phyloP scores from a whole-genome alignment of 1,140 invertebrate species.

The Drosophila carrolli region DNA sequence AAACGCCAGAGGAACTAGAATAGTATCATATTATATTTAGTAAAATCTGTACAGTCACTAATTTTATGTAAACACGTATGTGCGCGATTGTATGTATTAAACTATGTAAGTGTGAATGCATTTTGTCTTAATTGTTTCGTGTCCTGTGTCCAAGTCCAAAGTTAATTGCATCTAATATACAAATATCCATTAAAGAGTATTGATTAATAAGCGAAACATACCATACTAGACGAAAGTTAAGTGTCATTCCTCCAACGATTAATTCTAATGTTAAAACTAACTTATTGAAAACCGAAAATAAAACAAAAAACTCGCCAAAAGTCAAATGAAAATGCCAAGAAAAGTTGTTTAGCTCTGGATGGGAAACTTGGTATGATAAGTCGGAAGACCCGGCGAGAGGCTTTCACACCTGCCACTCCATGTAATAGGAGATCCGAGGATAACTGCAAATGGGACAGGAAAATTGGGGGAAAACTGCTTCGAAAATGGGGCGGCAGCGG shows the following conservation, averaged over 20 bases:
- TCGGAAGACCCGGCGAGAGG: conserved; percentile 45
- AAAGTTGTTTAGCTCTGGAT: conserved; percentile 8
- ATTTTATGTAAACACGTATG: conserved; percentile 32
- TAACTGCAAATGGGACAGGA: background rate
- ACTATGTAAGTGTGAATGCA: conserved; percentile 25
- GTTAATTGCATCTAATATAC: conserved; percentile 46
- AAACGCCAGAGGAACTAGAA: conserved; percentile 21
- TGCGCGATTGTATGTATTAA: conserved; percentile 8
- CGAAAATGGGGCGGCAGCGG: conserved; percentile 5
- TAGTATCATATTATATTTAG: conserved; percentile 51
- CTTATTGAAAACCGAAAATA: conserved; percentile 62
- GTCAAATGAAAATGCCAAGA: conserved; percentile 41
- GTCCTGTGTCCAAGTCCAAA: conserved; percentile 51
- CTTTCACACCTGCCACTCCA: conserved; percentile 42
- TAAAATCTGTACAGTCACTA: conserved; percentile 68
- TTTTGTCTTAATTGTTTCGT: conserved; percentile 70
- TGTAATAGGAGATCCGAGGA: conserved; percentile 15
- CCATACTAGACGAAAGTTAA: conserved; percentile 30
- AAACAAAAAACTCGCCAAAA: conserved; percentile 55
- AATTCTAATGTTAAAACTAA: conserved; percentile 74
- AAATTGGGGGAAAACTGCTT: background rate
- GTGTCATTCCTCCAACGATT: conserved; percentile 53
- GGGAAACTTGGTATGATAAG: conserved; percentile 32
- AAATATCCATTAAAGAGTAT: conserved; percentile 6
- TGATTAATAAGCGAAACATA: conserved; percentile 24